Evolutionary conservation across 1,140 invertebrate species (phyloP), one percentile per base, ranked within the genome.

Genomic region (Belonocnema kinseyi): DNA sequence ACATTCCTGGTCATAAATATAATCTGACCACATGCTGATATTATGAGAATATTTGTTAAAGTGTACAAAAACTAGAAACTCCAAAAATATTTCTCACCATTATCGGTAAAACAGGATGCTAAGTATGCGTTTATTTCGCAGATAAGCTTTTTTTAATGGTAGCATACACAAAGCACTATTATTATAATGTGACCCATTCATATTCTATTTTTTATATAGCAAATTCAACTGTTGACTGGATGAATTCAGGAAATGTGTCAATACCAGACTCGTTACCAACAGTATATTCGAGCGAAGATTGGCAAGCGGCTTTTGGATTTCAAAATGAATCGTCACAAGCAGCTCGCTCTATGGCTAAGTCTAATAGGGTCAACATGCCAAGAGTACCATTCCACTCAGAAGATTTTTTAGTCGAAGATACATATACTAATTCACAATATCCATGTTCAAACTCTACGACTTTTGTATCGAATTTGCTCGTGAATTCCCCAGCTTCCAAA

Each of bases 221-320:
- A 56, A 87, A 86, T 50, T 75, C 84, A 79, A 88, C 83, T 77
- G 74, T 90, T 73, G 92, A 93, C 78, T 93, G 93, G 92, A 90
- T 90, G 72, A 89, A 88, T 72, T 92, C 92, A 75, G 91, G 91
- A 66, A 83, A 92, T 77, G 87, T 91, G 72, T 86, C 92, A 70
- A 92, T 93, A 75, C 92, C 92, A 0, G 92, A 93, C 80, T 92
- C 92, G 5, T 87, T 93, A 76, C 92, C 92, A 13, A 86, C 90
- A 51, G 92, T 92, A 54, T 92, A 92, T 77, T 92, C 92, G 5
- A 91, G 90, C 70, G 92, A 93, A 86, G 92, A 93, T 83, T 93
- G 93, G 93, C 93, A 93, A 85, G 92, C 92, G 33, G 91, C 92
- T 12, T 93, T 93, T 82, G 92, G 92, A 17, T 93, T 92, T 75